Evolutionary conservation across 1,140 invertebrate species (phyloP).

Genomic region (Drosophila asahinai): DNA sequence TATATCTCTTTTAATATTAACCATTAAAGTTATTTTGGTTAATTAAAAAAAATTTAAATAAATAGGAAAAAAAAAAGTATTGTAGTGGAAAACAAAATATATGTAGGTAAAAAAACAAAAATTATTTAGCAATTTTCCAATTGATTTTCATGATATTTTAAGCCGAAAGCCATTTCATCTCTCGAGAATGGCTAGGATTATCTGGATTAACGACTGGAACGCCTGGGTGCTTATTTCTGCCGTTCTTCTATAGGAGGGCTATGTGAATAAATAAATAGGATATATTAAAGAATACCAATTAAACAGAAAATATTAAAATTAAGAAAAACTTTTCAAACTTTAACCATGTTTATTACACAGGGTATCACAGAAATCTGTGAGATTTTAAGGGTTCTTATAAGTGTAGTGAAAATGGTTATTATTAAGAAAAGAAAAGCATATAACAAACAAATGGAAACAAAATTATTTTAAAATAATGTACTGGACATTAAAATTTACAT

Average conservation of each 20-base stretch:
- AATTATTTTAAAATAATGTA: not conserved
- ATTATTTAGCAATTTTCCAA: not conserved
- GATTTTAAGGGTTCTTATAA: not conserved
- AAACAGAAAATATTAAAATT: not conserved
- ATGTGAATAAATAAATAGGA: not conserved
- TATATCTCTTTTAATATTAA: too few species aligned
- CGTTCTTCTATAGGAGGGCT: constrained; percentile 8
- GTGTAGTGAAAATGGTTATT: too few species aligned
- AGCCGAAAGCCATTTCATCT: too few species aligned
- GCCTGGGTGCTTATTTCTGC: constrained; percentile 2
- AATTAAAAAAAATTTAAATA: too few species aligned
- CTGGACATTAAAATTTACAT: too few species aligned
- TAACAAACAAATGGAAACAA: too few species aligned
- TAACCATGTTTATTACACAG: not conserved
- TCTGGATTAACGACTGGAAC: constrained; percentile 6
- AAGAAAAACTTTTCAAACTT: not conserved
- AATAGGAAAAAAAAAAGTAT: too few species aligned
- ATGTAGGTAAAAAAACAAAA: too few species aligned
- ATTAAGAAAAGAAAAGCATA: not conserved
- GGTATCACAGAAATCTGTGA: not conserved
- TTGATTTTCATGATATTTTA: too few species aligned
- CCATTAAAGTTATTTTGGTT: too few species aligned
- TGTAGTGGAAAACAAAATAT: too few species aligned
- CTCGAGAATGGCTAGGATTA: constrained; percentile 4
- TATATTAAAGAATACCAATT: not conserved